These are phyloP conservation scores for Physella acuta DNA, from an alignment of 1,140 invertebrate species.

Conservation along the genomic window DNA sequence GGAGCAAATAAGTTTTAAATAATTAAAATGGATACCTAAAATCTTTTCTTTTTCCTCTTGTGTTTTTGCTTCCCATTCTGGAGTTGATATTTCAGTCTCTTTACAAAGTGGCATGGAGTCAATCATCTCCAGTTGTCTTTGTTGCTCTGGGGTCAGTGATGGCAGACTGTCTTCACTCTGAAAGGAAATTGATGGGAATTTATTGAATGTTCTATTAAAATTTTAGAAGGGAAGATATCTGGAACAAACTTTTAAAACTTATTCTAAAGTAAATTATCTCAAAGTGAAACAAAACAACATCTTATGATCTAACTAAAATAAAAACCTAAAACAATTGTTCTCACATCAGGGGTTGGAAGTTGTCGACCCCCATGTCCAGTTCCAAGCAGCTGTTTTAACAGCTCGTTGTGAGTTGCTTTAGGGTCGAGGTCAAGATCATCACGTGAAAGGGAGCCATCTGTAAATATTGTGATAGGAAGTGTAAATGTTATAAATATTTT, in stretches of 20 bases:
- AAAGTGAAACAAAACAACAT: background rate
- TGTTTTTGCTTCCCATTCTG: constrained; percentile 45
- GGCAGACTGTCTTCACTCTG: constrained; percentile 56
- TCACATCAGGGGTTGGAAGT: constrained; percentile 29
- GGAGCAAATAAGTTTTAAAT: too few relatives aligned
- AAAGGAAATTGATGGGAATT: too few relatives aligned
- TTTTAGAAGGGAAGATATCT: too few relatives aligned
- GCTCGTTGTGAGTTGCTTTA: constrained; percentile 44
- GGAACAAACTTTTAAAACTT: background rate
- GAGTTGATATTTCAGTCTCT: constrained; percentile 43
- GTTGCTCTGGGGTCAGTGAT: constrained; percentile 58
- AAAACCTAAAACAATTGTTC: constrained; percentile 1
- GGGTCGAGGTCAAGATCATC: constrained; percentile 32
- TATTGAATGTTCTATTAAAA: too few relatives aligned
- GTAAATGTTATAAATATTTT: too few relatives aligned
- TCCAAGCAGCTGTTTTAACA: constrained; percentile 57
- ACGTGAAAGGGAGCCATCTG: constrained; percentile 17
- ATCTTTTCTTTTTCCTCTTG: constrained; percentile 43
- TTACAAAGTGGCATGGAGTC: constrained; percentile 58
- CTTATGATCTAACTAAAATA: background rate
- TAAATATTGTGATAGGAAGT: too few relatives aligned
- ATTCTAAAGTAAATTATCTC: background rate
- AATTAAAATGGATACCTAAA: too few relatives aligned
- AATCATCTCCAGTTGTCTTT: constrained; percentile 59
- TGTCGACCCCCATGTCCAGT: constrained; percentile 27